phyloP scores from a whole-genome alignment of 1,140 invertebrate species.

The Andricus grossulariae region DNA sequence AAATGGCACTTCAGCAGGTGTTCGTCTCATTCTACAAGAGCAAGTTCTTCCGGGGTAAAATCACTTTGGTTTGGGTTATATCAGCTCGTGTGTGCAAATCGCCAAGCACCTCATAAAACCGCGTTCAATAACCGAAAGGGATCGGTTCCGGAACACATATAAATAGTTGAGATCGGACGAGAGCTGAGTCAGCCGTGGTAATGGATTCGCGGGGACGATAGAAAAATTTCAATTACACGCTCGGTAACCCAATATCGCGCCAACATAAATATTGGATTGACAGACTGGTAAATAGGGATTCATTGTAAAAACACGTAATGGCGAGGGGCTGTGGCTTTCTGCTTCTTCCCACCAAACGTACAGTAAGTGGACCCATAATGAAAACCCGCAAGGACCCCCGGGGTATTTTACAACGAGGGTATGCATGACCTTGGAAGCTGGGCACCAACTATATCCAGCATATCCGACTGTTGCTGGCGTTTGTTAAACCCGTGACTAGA shows the following conservation, averaged over 20 bases:
- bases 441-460: constrained; percentile 43
- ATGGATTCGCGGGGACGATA: constrained; percentile 52
- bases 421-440: constrained; percentile 54
- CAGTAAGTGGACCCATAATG: background rate
- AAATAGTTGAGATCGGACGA: constrained; percentile 16
- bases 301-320: constrained; percentile 69
- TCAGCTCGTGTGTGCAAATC: background rate
- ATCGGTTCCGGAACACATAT: background rate
- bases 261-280: constrained; percentile 74
- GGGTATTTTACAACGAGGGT: constrained; percentile 58
- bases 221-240: constrained; percentile 73
- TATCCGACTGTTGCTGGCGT: too few species aligned
- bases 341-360: background rate
- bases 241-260: constrained; percentile 68
- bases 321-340: constrained; percentile 42
- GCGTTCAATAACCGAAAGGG: constrained; percentile 9
- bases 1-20: too few species aligned
- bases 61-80: too few species aligned
- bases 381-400: constrained; percentile 56
- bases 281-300: constrained; percentile 71
- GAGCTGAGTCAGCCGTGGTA: constrained; percentile 56
- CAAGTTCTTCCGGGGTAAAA: too few species aligned
- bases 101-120: constrained; percentile 18
- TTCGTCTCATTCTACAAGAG: too few species aligned
- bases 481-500: constrained; percentile 43